Percentiles rank a stretch among this genome's conserved stretches.
Evolutionary conservation across 1,140 invertebrate genomes (phyloP).

Genomic region (Calephelis virginiensis): DNA sequence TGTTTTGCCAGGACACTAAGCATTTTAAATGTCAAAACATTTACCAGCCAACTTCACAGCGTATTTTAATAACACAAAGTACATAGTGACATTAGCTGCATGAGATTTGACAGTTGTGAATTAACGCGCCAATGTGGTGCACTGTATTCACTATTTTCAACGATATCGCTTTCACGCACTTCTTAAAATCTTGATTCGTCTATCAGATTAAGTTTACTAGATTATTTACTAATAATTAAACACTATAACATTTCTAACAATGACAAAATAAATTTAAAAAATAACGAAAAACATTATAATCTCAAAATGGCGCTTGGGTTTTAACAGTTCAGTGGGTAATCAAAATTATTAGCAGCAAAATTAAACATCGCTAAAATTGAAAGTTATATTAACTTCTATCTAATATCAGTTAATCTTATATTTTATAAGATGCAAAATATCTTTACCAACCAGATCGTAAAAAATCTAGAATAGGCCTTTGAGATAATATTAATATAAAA

Average conservation of each 20-base stretch:
- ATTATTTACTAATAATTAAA: conserved; percentile 22
- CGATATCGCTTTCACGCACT: conserved; percentile 9
- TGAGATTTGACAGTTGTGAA: not conserved
- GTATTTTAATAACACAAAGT: too few relatives aligned
- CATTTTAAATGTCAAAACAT: not conserved
- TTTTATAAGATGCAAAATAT: conserved; percentile 17
- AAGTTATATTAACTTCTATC: conserved; percentile 3
- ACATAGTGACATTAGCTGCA: too few relatives aligned
- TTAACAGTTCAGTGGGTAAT: not conserved
- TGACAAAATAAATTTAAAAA: conserved; percentile 18
- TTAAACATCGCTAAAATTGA: not conserved
- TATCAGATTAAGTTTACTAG: conserved; percentile 10
- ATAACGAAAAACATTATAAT: not conserved
- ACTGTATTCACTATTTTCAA: conserved; percentile 3
- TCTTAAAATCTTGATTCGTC: conserved; percentile 5
- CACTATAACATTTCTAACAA: conserved; percentile 24
- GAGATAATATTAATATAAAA: conserved; percentile 23
- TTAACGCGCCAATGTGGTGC: conserved; percentile 1
- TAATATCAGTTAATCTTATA: conserved; percentile 12
- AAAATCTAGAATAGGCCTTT: conserved; percentile 32
- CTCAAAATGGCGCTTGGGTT: conserved; percentile 3
- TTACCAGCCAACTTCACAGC: too few relatives aligned
- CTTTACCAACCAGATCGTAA: conserved; percentile 27
- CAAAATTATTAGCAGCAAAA: not conserved
- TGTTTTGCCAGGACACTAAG: too few relatives aligned